Evolutionary conservation across 1,140 invertebrate genomes (phyloP).

Genomic region (Anastrepha ludens): DNA sequence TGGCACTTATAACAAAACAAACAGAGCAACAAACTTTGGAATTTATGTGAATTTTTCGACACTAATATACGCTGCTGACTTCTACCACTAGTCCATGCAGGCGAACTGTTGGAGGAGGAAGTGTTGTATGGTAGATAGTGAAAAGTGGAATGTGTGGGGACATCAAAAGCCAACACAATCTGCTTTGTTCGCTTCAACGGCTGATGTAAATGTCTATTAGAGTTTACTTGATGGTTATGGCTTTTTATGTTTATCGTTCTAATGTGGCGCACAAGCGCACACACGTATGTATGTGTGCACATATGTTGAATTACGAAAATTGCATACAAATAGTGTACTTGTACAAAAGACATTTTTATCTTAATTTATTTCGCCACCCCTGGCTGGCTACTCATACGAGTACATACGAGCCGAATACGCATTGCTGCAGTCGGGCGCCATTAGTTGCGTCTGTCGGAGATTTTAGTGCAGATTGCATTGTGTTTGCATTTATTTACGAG

Average conservation of each 20-base stretch:
- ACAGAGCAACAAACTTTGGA: background rate
- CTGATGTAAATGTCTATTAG: conserved; percentile 39
- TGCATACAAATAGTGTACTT: background rate
- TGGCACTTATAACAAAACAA: background rate
- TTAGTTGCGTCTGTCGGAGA: background rate
- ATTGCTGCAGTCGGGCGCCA: background rate
- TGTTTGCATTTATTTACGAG: conserved; percentile 10
- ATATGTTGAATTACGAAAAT: background rate
- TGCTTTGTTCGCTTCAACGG: background rate
- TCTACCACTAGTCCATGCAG: background rate
- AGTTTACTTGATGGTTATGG: conserved; percentile 35
- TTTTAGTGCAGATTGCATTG: conserved; percentile 33
- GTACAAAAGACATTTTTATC: background rate
- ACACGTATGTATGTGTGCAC: background rate
- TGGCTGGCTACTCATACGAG: background rate
- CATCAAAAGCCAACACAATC: background rate
- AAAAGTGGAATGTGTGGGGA: background rate
- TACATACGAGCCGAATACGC: background rate
- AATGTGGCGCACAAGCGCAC: background rate
- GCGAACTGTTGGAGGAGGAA: background rate
- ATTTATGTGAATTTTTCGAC: conserved; percentile 31
- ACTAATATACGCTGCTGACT: background rate
- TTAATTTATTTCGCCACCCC: background rate
- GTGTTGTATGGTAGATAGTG: too few relatives aligned
- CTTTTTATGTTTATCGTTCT: conserved; percentile 2